Percentiles rank a stretch among this genome's conserved stretches.
phyloP scores from a whole-genome alignment of 2,797 vertebrate genomes.

The Petrocephalus schoutedeni region DNA sequence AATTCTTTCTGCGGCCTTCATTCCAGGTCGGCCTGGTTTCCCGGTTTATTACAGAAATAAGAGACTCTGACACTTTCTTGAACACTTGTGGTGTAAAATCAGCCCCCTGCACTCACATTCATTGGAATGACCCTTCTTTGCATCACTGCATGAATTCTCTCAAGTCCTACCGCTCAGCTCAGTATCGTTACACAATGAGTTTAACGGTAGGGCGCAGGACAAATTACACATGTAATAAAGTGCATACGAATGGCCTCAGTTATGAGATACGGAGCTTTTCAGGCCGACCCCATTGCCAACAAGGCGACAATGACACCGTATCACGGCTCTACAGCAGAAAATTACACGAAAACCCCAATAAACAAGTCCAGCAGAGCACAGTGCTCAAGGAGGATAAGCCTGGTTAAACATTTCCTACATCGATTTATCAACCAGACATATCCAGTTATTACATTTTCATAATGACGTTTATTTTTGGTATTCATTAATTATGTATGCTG shows the following conservation, averaged over 20 bases:
- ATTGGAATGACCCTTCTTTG: background rate
- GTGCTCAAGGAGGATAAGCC: background rate
- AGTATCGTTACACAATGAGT: background rate
- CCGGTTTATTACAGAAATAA: background rate
- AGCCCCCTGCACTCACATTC: background rate
- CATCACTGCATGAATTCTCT: background rate
- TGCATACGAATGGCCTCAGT: background rate
- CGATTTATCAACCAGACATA: constrained; percentile 10
- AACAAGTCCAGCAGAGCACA: background rate
- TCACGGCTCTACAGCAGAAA: background rate
- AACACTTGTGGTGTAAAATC: background rate
- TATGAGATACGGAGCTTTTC: background rate
- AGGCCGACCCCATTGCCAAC: background rate
- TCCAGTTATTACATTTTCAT: constrained; percentile 19
- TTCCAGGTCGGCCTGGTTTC: background rate
- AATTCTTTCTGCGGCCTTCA: background rate
- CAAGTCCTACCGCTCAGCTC: background rate
- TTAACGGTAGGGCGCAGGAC: background rate
- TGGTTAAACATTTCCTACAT: background rate
- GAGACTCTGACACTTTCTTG: background rate
- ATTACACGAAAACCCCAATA: background rate
- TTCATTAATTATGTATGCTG: constrained; percentile 12
- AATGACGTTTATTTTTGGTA: constrained; percentile 15
- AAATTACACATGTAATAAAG: background rate
- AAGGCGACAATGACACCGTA: background rate